phyloP scores from a whole-genome alignment of 1,140 invertebrate species.

The Dryas iulia region DNA sequence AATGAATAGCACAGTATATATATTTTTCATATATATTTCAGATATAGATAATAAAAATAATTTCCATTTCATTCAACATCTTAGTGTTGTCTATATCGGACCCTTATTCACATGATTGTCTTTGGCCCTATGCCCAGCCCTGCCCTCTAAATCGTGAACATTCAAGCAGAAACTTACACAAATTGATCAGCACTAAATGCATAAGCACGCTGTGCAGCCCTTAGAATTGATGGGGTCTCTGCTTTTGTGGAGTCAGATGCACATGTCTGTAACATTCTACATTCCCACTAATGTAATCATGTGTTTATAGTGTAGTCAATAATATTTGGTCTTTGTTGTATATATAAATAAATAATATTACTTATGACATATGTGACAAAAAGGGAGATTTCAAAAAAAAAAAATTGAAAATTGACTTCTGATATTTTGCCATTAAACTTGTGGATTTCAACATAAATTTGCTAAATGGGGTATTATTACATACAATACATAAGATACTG shows the following conservation, averaged over 20 bases:
- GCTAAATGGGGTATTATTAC: not conserved
- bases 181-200: conserved; percentile 26
- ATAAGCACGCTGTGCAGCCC: conserved; percentile 26
- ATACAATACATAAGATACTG: not conserved
- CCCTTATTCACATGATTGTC: not conserved
- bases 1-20: not conserved
- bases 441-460: not conserved
- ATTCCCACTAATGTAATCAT: conserved; percentile 31
- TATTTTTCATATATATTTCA: not conserved
- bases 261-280: conserved; percentile 32
- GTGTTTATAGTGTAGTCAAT: conserved; percentile 13
- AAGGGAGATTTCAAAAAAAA: no score
- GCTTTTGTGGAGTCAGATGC: conserved; percentile 19
- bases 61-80: not conserved
- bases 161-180: conserved; percentile 29
- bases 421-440: not conserved
- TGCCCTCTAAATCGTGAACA: conserved; percentile 25
- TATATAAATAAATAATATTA: not conserved
- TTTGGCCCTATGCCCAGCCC: conserved; percentile 14
- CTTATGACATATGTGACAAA: not conserved
- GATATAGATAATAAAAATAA: not conserved
- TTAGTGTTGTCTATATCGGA: conserved; percentile 21
- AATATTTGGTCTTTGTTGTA: not conserved
- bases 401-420: not conserved
- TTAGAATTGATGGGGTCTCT: conserved; percentile 27